Evolutionary conservation across 23 tunicate genomes (phyloP), one percentile per base, ranked within the genome.

Genomic region (Corella eumyota): DNA sequence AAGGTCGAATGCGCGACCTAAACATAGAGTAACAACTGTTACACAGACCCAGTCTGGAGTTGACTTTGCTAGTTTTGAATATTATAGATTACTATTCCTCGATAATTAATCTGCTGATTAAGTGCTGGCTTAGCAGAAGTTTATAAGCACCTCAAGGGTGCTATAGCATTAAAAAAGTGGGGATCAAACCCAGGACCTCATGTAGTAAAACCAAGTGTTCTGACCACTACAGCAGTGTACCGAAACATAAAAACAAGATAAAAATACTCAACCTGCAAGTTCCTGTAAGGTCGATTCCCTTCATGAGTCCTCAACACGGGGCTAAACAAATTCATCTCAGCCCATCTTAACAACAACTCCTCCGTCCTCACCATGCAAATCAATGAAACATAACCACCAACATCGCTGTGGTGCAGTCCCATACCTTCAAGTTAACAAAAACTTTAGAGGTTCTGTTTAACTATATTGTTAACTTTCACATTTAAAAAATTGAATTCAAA

Each of bases 301-400:
- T 92, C 98, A 58, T 92, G 98, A 1, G 98, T 76, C 36, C 98
- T 37, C 62, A 84, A 25, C 3, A 92, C 65, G 13, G 88, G 98
- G 15, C 93, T 92, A 44, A 92, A 92, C 30, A 83, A 76, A 2
- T 64, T 58, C 86, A 76, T 76, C 60, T 92, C 98, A 20, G 80
- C 93, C 86, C 92, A 92, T 65, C 98, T 40, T 19, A 92, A 50
- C 0, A 92, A 32, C 15, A 92, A 72, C 45, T 92, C 98, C 66
- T 93, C 71, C 15, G 78, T 93, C 19, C 99, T 68, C 4, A 93
- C 93, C 95, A 93, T 72, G 64, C 77, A 62, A 5, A 88, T 26
- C 29, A 70, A 25, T 23, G 95, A 88, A 34, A 80, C 67, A 49
- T 93, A 93, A 6, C 99, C 99, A 4, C 99, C 99, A 4, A 93